phyloP scores from a whole-genome alignment of 2,113 vertebrate genomes.

The Vimba vimba region DNA sequence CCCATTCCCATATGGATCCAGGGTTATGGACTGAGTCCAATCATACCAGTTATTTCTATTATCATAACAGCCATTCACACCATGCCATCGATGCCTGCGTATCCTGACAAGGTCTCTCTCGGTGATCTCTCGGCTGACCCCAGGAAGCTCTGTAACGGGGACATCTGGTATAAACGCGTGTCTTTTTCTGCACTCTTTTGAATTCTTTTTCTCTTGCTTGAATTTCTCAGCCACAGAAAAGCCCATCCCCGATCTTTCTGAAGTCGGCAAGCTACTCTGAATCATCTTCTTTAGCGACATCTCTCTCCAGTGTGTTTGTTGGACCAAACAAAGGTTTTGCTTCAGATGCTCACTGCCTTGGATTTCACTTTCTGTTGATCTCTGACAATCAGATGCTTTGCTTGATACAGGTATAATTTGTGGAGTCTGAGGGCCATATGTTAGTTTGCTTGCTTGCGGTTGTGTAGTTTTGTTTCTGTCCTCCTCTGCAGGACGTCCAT shows the following conservation, averaged over 20 bases:
- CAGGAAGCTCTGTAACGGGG: slow-evolving; percentile 81
- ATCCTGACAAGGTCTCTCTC: slow-evolving; percentile 83
- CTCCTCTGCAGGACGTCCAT: slow-evolving; percentile 77
- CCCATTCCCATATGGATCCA: slow-evolving; percentile 89
- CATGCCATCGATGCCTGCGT: slow-evolving; percentile 84
- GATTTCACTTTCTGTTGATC: slow-evolving; percentile 73
- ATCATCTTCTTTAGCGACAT: slow-evolving; percentile 91
- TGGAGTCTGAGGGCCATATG: slow-evolving; percentile 89
- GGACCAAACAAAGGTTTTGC: slow-evolving; percentile 82
- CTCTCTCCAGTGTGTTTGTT: slow-evolving; percentile 94
- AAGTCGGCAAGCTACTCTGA: slow-evolving; percentile 90
- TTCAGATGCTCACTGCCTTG: slow-evolving; percentile 69
- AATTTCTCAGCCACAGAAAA: slow-evolving; percentile 89
- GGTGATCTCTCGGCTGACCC: slow-evolving; percentile 82
- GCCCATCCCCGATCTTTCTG: slow-evolving; percentile 82
- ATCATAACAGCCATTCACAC: slow-evolving; percentile 94
- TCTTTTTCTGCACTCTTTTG: slow-evolving; percentile 78
- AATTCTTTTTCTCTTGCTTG: slow-evolving; percentile 83
- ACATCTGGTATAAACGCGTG: slow-evolving; percentile 79
- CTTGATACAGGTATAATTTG: slow-evolving; percentile 86
- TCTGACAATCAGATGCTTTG: slow-evolving; percentile 70
- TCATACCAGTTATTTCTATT: slow-evolving; percentile 93
- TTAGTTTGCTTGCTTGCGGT: slow-evolving; percentile 92
- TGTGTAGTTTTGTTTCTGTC: slow-evolving; percentile 82
- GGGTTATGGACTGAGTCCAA: slow-evolving; percentile 95